Evolutionary conservation across 2,113 vertebrate species (phyloP).

Genomic region (Odocoileus virginianus): DNA sequence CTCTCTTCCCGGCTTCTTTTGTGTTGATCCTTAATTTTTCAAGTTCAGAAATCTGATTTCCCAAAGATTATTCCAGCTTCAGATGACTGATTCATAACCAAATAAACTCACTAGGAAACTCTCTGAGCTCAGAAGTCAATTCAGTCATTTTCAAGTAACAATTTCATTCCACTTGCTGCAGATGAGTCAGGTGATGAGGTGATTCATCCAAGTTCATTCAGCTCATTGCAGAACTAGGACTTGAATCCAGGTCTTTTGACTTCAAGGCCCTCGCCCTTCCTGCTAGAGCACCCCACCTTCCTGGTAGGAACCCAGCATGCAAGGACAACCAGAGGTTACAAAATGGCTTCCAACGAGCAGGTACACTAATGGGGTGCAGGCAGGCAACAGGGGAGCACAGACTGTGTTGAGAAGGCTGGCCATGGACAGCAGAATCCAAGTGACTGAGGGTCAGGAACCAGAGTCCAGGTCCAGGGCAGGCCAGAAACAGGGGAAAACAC

Average conservation of each 20-base stretch:
- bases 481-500: neutral
- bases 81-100: neutral
- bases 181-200: neutral
- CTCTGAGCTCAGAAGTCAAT: neutral
- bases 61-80: neutral
- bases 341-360: neutral
- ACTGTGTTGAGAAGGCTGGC: neutral
- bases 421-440: neutral
- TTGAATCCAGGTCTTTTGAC: neutral
- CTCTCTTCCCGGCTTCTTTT: neutral
- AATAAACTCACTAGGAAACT: neutral
- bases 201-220: neutral
- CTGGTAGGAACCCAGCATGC: neutral
- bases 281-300: neutral
- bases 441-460: neutral
- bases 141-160: neutral
- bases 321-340: neutral
- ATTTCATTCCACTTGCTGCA: neutral
- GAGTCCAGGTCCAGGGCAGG: neutral
- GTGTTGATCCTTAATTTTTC: neutral
- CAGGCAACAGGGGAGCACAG: no score
- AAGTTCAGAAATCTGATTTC: constrained; percentile 6
- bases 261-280: neutral
- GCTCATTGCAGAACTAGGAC: neutral
- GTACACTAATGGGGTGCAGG: fast-evolving